phyloP scores from a whole-genome alignment of 2,113 vertebrate genomes.

The Macrotus californicus region DNA sequence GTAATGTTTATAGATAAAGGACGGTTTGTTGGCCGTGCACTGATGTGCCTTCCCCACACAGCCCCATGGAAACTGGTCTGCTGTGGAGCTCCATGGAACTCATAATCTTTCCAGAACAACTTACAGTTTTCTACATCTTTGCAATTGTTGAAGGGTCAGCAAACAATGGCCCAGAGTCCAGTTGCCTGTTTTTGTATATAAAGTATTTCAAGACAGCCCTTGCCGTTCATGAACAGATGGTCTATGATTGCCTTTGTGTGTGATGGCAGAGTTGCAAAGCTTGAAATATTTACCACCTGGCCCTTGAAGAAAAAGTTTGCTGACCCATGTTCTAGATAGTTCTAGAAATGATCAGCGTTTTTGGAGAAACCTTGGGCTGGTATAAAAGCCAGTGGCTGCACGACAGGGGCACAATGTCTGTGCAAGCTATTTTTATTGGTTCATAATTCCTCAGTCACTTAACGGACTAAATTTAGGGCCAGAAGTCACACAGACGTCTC shows the following conservation, averaged over 20 bases:
- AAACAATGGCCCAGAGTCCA: background rate
- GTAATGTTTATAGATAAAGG: background rate
- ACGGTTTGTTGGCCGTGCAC: background rate
- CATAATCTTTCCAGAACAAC: background rate
- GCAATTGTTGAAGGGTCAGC: background rate
- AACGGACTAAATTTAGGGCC: constrained; percentile 2
- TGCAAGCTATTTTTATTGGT: constrained; percentile 4
- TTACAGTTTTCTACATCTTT: background rate
- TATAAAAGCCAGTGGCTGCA: background rate
- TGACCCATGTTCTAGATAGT: background rate
- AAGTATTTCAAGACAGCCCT: background rate
- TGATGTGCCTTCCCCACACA: background rate
- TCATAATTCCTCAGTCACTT: constrained; percentile 31
- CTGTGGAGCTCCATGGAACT: background rate
- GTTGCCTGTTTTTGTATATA: background rate
- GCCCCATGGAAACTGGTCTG: background rate
- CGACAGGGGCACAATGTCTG: background rate
- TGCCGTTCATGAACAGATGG: background rate
- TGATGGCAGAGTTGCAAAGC: background rate
- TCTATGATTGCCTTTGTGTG: background rate
- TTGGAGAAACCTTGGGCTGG: background rate
- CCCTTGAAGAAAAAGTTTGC: constrained; percentile 3
- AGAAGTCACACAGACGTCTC: background rate
- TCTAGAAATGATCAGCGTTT: constrained; percentile 22
- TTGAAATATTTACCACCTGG: constrained; percentile 13